Conservation (phyloP, 2,888 invertebrate genomes). For the Oscheius sp. region DNA sequence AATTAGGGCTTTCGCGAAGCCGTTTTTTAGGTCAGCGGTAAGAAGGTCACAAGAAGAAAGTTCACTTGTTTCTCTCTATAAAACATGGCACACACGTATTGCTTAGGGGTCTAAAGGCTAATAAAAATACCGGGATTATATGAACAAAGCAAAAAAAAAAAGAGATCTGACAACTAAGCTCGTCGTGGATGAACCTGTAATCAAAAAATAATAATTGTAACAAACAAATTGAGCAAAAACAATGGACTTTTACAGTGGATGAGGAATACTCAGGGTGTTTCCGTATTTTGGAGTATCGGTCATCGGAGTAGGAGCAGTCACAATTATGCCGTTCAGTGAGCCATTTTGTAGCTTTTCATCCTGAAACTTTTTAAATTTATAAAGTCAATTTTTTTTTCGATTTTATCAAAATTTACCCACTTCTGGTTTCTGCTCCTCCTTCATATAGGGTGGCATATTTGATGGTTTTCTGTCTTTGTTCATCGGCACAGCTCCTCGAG, state of each 20-base stretch:
- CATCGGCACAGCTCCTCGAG: constrained; percentile 50
- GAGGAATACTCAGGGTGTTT: constrained; percentile 23
- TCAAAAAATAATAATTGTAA: background rate
- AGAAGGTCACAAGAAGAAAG: too few species aligned
- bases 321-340: constrained; percentile 12
- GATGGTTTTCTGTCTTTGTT: constrained; percentile 47
- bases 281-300: constrained; percentile 13
- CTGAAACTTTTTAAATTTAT: too few species aligned
- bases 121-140: background rate
- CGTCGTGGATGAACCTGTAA: constrained; percentile 3
- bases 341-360: constrained; percentile 9
- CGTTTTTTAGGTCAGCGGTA: too few species aligned
- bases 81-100: background rate
- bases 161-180: too few species aligned
- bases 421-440: background rate
- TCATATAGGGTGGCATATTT: constrained; percentile 1
- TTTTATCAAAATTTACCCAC: background rate
- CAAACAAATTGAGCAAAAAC: background rate
- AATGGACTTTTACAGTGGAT: constrained; percentile 16
- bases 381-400: background rate
- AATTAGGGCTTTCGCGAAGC: too few species aligned
- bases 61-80: too few species aligned
- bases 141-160: too few species aligned
- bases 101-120: background rate
- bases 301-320: constrained; percentile 17